phyloP scores from a whole-genome alignment of 30 jellyfish, hydroid and myxozoan genomes.

The Aurelia coerulea region DNA sequence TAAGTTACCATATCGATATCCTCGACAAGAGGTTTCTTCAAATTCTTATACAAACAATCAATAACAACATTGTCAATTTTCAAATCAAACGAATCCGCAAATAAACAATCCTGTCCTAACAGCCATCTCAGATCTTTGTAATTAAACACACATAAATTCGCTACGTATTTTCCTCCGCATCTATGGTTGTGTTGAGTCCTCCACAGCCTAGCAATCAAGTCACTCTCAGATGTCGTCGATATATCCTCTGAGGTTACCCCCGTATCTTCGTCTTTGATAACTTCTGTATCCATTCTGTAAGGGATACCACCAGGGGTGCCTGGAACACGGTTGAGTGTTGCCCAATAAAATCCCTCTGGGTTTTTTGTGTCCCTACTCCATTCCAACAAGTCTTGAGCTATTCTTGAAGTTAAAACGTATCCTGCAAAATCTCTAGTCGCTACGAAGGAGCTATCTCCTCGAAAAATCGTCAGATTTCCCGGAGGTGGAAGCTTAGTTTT shows the following conservation, averaged over 20 bases:
- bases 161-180: constrained; percentile 84
- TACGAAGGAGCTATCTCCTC: constrained; percentile 80
- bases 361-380: constrained; percentile 91
- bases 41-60: constrained; percentile 77
- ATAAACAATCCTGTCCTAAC: constrained; percentile 79
- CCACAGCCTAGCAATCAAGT: constrained; percentile 72
- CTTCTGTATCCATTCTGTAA: constrained; percentile 31
- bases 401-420: constrained; percentile 38
- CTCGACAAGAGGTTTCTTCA: constrained; percentile 62
- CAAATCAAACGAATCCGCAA: constrained; percentile 92
- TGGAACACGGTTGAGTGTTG: constrained; percentile 79
- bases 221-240: constrained; percentile 34
- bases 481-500: constrained; percentile 84
- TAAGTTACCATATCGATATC: too few species aligned
- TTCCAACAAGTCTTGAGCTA: constrained; percentile 61
- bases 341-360: constrained; percentile 99
- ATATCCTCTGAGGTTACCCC: constrained; percentile 49
- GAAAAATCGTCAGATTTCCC: constrained; percentile 64
- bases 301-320: constrained; percentile 94
- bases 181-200: constrained; percentile 61
- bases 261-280: background rate
- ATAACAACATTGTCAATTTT: constrained; percentile 82
- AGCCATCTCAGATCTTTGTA: constrained; percentile 92
- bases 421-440: constrained; percentile 83
- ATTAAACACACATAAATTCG: constrained; percentile 71